Evolutionary conservation across 2,888 invertebrate genomes (phyloP).

Genomic region (Lutraria lutraria): DNA sequence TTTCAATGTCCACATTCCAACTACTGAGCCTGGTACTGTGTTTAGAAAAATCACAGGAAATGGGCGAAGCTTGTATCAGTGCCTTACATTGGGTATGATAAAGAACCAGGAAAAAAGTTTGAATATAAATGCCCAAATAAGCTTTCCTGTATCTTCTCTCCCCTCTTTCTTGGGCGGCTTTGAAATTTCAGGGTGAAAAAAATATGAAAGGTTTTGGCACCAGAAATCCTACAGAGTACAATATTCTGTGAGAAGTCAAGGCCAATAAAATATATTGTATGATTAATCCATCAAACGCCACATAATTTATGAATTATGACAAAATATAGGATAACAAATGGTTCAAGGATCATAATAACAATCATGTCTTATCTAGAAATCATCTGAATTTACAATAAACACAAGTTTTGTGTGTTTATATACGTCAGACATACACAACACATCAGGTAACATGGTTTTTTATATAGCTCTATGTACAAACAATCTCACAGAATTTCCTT

Average conservation of each 20-base stretch:
- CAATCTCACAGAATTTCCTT: neutral
- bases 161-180: neutral
- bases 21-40: no score
- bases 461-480: conserved; percentile 5
- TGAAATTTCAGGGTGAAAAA: neutral
- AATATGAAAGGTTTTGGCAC: no score
- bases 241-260: no score
- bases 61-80: no score
- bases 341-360: conserved; percentile 11
- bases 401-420: conserved; percentile 12
- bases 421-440: neutral
- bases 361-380: conserved; percentile 15
- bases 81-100: no score
- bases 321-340: conserved; percentile 9
- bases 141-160: no score
- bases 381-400: conserved; percentile 30
- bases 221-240: no score
- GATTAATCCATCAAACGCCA: neutral
- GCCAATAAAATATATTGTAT: neutral
- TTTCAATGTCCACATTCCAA: no score
- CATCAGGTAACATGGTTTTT: neutral
- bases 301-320: conserved; percentile 31
- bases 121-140: no score
- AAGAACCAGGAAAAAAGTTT: no score
- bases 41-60: no score